Base-by-base conservation (phyloP, 2,888 invertebrate genomes). In the Taenaris catops region DNA sequence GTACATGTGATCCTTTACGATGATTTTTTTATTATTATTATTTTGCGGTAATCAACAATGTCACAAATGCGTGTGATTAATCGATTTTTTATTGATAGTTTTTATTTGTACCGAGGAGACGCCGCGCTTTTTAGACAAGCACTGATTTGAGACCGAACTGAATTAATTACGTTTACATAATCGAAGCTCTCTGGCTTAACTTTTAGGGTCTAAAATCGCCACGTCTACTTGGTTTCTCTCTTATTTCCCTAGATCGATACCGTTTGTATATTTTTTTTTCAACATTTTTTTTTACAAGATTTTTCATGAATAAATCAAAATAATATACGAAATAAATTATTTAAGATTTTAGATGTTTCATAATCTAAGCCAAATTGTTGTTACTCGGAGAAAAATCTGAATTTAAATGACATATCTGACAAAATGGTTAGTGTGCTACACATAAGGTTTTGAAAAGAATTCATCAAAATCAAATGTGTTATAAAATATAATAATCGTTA, bases 361-460 rank as follows among this genome's bases (percentile, higher is more conserved):
- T 72, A 67, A 62, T 70, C 49, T 70, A 76, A 76, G 76, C 75
- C 78, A 83, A 83, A 81, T 80, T 75, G 67, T 81, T 76, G 67
- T 81, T 78, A 83, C 80, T 69, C 69, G 79, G 83, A 80, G 75
- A 78, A 83, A 73, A 81, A 80, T 80, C 81, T 70, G 84, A 86
- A 86, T 86, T 86, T 86, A 86, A 79, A 83, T 79, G 63, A 86
- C 86, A 86, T 86, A 86, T 86, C 86, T 83, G 80, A 81, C 78
- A 84, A 83, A 80, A 84, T 84, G 86, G 86, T 86, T 86, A 86
- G 86, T 86, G 86, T 84, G 80, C 78, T 86, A 86, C 81, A 74
- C 74, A 84, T 83, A 81, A 4, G 83, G 72, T 73, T 73, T 71
- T 70, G 69, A 67, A 63, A 68, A 63, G 65, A 64, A 75, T 76